Evolutionary conservation across 2,113 vertebrate species (phyloP).

Genomic region (Rhinoderma darwinii): DNA sequence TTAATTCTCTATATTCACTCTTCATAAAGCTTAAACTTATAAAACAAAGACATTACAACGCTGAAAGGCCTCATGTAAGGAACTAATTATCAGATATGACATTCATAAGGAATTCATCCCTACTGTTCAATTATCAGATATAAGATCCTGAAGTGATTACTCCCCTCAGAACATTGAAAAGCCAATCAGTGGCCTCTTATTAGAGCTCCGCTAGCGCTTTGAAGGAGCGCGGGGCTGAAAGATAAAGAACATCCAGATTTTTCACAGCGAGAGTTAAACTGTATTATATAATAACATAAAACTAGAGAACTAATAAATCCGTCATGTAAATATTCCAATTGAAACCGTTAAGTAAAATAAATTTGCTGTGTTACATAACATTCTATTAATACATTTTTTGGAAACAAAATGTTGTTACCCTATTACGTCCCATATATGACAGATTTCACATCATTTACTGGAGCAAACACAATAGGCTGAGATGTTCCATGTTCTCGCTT

Average conservation of each 20-base stretch:
- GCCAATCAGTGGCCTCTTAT: not conserved
- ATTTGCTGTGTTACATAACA: not conserved
- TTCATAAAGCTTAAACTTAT: slow-evolving; percentile 22
- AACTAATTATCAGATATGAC: slow-evolving; percentile 47
- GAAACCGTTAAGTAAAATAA: not conserved
- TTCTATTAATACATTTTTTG: not conserved
- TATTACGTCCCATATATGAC: too few species aligned
- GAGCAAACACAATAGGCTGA: not conserved
- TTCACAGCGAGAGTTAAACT: not conserved
- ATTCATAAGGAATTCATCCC: slow-evolving; percentile 29
- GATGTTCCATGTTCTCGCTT: not conserved
- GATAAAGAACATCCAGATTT: not conserved
- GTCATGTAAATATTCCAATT: not conserved
- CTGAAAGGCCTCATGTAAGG: not conserved
- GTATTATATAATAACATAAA: not conserved
- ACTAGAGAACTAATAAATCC: not conserved
- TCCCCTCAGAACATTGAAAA: not conserved
- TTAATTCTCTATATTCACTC: not conserved
- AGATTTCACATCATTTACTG: too few species aligned
- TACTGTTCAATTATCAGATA: slow-evolving; percentile 27
- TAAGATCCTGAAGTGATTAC: slow-evolving; percentile 23
- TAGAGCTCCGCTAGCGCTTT: not conserved
- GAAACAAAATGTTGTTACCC: too few species aligned
- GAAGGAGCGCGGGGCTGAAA: not conserved
- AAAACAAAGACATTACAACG: slow-evolving; percentile 24